Evolutionary conservation across 2,797 vertebrate species (phyloP).

Genomic region (Chelidonichthys spinosus): DNA sequence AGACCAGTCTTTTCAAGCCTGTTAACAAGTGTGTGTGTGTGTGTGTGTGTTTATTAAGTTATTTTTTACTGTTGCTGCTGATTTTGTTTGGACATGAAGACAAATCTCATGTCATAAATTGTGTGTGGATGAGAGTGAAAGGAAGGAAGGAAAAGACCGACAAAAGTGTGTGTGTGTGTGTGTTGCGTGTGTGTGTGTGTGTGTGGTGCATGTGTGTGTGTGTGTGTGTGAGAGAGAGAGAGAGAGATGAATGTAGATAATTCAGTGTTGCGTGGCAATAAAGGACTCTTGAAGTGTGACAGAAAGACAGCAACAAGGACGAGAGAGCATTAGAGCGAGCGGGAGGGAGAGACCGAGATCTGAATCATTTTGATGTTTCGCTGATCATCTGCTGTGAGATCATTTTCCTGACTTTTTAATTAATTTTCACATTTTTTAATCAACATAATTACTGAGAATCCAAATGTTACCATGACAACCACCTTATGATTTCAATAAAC

Average conservation of each 20-base stretch:
- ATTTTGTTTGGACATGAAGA: constrained; percentile 17
- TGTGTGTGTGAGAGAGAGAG: too few relatives aligned
- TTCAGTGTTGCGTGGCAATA: constrained; percentile 47
- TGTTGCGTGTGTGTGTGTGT: too few relatives aligned
- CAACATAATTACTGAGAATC: constrained; percentile 73
- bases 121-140: constrained; percentile 26
- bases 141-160: constrained; percentile 4
- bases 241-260: constrained; percentile 51
- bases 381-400: constrained; percentile 79
- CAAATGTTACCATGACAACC: constrained; percentile 72
- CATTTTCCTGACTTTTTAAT: constrained; percentile 79
- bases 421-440: constrained; percentile 82
- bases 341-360: constrained; percentile 43
- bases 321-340: constrained; percentile 17
- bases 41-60: neutral
- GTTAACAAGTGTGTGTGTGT: constrained; percentile 39
- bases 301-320: neutral
- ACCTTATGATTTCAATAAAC: constrained; percentile 70
- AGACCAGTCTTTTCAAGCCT: constrained; percentile 48
- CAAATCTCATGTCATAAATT: constrained; percentile 32
- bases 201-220: too few relatives aligned
- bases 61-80: constrained; percentile 2
- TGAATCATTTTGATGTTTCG: constrained; percentile 74
- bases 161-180: constrained; percentile 2
- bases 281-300: constrained; percentile 53